A percentile compares a stretch with the other conserved stretches of the same genome.
Evolutionary conservation across 1,140 invertebrate genomes (phyloP).

Genomic region (Zaprionus kolodkinae): DNA sequence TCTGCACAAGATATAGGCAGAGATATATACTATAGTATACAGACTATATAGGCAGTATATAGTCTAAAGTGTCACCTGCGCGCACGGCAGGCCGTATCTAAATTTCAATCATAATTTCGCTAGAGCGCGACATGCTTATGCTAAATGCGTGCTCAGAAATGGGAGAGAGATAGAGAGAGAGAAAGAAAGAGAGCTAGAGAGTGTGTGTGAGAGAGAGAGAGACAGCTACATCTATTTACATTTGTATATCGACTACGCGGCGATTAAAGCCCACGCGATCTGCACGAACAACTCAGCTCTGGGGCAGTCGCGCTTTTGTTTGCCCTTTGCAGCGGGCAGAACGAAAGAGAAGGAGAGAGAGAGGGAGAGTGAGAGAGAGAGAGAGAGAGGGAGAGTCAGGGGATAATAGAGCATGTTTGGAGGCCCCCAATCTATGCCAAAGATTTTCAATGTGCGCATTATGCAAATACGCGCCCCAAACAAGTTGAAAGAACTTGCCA

Average conservation of each 20-base stretch:
- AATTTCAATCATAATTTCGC: conserved; percentile 81
- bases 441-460: conserved; percentile 70
- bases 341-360: background rate
- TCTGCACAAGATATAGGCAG: conserved; percentile 36
- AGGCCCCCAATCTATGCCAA: conserved; percentile 49
- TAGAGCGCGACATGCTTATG: conserved; percentile 1
- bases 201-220: background rate
- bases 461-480: conserved; percentile 61
- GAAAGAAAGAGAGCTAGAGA: background rate
- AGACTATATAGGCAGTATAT: conserved; percentile 4
- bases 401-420: conserved; percentile 6
- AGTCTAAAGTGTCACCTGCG: conserved; percentile 29
- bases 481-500: conserved; percentile 77
- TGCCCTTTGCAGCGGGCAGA: conserved; percentile 19
- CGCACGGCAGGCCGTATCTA: conserved; percentile 57
- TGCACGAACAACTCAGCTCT: conserved; percentile 13
- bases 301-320: conserved; percentile 35
- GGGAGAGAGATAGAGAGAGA: background rate
- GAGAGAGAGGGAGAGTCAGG: background rate
- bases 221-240: conserved; percentile 15
- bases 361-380: background rate
- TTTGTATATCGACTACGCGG: conserved; percentile 21
- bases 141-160: background rate
- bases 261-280: conserved; percentile 76
- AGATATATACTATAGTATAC: conserved; percentile 6